A percentile compares a stretch with the other conserved stretches of the same genome.
phyloP scores from a whole-genome alignment of 2,797 vertebrate genomes.

The Sebastiscus albofasciatus region DNA sequence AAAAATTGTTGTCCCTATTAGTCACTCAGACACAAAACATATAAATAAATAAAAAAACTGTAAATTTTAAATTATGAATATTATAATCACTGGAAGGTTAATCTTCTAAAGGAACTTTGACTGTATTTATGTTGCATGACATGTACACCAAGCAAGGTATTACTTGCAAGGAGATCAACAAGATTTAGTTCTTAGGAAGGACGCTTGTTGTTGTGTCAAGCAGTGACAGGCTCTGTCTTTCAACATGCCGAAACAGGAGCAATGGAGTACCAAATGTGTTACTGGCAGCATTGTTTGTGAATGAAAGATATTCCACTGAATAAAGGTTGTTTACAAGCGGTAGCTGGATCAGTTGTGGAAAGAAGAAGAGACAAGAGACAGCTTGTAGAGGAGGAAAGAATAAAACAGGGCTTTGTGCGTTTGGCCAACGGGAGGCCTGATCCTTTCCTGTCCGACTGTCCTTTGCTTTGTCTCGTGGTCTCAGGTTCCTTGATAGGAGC shows the following conservation, averaged over 20 bases:
- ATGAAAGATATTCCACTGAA: conserved; percentile 2
- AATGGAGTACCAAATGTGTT: neutral
- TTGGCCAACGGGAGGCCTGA: conserved; percentile 7
- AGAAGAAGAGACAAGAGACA: conserved; percentile 45
- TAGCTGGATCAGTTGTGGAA: conserved; percentile 21
- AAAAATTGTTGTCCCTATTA: no score
- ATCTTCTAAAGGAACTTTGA: neutral
- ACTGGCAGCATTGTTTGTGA: conserved; percentile 19
- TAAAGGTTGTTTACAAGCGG: conserved; percentile 33
- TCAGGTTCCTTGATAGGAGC: conserved; percentile 31
- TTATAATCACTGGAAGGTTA: neutral
- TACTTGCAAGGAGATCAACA: neutral
- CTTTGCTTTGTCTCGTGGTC: conserved; percentile 36
- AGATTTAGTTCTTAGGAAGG: conserved; percentile 13
- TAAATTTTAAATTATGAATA: neutral
- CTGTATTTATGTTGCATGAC: neutral
- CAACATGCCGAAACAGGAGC: neutral
- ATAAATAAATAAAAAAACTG: no score
- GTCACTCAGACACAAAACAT: no score
- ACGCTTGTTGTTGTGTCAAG: conserved; percentile 15
- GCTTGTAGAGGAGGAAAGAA: conserved; percentile 41
- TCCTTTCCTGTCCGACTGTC: conserved; percentile 22
- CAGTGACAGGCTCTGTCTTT: conserved; percentile 13
- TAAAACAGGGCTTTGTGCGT: conserved; percentile 60
- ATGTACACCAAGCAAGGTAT: neutral